Evolutionary conservation across 2,113 vertebrate genomes (phyloP), one percentile per base, ranked within the genome.

Genomic region (Aegotheles bennettii): DNA sequence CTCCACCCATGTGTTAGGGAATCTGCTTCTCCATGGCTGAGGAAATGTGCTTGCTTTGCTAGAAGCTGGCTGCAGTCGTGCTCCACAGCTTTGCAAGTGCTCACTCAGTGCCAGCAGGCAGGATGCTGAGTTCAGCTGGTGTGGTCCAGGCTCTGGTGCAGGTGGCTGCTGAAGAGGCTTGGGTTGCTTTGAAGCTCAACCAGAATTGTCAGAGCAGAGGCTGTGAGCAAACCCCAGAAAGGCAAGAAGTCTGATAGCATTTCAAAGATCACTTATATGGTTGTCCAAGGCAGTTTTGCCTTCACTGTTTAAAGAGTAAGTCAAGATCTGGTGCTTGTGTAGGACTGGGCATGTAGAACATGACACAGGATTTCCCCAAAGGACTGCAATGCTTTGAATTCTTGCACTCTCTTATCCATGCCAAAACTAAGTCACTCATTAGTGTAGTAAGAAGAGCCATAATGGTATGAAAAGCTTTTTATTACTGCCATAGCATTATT

Each of bases 361-460:
- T 0, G 0, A 33, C 7, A 47, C 0, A 1, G 16, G 9, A 20
- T 84, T 64, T 51, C 57, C 70, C 73, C 2, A 3, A 71, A 80
- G 25, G 38, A 47, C 16, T 47, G 24, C 31, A 82, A 3, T 57
- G 5, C 14, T 70, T 68, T 60, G 50, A 50, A 51, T 77, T 64
- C 35, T 86, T 38, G 47, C 15, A 36, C 53, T 51, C 16, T 87
- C 16, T 51, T 78, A 57, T 21, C 45, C 53, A 56, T 82, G 28
- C 20, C n/a, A 69, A 81, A 93, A 73, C 35, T 50, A 84, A 81
- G 53, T 36, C 26, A 63, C 4, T 56, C 47, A 35, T 31, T 28
- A 47, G 23, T 19, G 5, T 67, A 79, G n/a, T 21, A 89, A 76
- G 11, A 74, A 85, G 12, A 89, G 11, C 28, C 47, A 50, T 48